phyloP scores from a whole-genome alignment of 2,888 invertebrate genomes.

The Drosophila testacea region DNA sequence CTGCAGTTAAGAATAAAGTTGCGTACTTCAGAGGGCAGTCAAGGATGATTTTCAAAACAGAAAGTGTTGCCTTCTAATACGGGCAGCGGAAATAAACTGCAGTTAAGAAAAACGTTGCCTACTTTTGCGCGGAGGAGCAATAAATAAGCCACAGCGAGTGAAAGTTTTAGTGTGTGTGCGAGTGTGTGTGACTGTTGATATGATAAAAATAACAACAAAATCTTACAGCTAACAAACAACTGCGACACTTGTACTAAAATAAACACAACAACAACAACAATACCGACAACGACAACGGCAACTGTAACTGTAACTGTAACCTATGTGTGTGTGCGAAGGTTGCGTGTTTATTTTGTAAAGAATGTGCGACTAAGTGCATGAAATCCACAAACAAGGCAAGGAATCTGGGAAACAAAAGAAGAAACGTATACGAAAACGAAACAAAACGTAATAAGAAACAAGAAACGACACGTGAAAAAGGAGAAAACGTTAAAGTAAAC shows the following conservation, averaged over 20 bases:
- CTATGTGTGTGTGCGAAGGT: conserved; percentile 51
- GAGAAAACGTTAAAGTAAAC: conserved; percentile 24
- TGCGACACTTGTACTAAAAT: conserved; percentile 48
- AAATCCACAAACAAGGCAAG: conserved; percentile 50
- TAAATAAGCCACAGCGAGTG: neutral
- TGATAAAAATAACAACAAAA: conserved; percentile 49
- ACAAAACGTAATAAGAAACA: conserved; percentile 30
- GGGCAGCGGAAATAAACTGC: neutral
- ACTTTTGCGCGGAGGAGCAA: neutral
- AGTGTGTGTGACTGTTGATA: neutral
- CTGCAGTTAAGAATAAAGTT: conserved; percentile 25
- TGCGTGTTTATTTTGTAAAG: conserved; percentile 49
- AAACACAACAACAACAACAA: conserved; percentile 36
- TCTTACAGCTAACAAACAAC: conserved; percentile 34
- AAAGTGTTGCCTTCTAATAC: neutral
- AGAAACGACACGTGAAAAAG: conserved; percentile 11
- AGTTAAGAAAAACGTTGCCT: neutral
- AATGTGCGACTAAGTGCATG: conserved; percentile 70
- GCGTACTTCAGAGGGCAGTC: conserved; percentile 41
- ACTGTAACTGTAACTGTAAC: conserved; percentile 30
- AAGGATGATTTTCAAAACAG: no score
- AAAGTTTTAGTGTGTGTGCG: conserved; percentile 8
- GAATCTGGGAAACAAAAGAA: conserved; percentile 21
- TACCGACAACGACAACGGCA: conserved; percentile 24
- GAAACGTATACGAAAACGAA: conserved; percentile 8